Evolutionary conservation across 2,113 vertebrate genomes (phyloP).

Genomic region (Triplophysa tibetana): DNA sequence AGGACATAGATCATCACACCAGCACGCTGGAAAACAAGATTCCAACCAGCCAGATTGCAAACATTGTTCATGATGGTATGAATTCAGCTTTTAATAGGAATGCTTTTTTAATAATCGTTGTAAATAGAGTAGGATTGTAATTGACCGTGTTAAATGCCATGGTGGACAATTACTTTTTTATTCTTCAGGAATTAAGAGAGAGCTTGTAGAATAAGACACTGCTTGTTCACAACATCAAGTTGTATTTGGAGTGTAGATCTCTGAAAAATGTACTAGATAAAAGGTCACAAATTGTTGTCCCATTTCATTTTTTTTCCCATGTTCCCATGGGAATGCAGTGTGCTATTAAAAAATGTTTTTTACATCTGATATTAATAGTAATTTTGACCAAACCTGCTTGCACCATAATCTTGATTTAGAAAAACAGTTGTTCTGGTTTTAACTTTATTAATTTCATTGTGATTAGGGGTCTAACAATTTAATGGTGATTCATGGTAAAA

Average conservation of each 20-base stretch:
- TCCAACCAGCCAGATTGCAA: constrained; percentile 30
- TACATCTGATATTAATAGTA: too few species aligned
- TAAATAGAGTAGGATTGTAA: background rate
- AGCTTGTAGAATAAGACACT: background rate
- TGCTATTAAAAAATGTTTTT: too few species aligned
- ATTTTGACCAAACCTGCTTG: too few species aligned
- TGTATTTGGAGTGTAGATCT: background rate
- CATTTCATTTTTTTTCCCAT: too few species aligned
- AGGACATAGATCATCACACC: constrained; percentile 29
- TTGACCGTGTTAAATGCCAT: background rate
- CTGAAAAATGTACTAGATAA: background rate
- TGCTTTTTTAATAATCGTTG: background rate
- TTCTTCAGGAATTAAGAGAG: background rate
- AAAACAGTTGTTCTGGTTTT: too few species aligned
- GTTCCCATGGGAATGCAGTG: too few species aligned
- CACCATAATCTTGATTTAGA: too few species aligned
- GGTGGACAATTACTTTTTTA: background rate
- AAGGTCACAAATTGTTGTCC: too few species aligned
- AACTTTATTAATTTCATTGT: too few species aligned
- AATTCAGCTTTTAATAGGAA: background rate
- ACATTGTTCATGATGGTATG: constrained; percentile 45
- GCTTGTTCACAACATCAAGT: background rate
- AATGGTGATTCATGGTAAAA: too few species aligned
- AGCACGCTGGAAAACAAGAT: constrained; percentile 45
- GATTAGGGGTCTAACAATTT: too few species aligned